phyloP scores from a whole-genome alignment of 2,113 vertebrate genomes.

The Hippocampus mohnikei region DNA sequence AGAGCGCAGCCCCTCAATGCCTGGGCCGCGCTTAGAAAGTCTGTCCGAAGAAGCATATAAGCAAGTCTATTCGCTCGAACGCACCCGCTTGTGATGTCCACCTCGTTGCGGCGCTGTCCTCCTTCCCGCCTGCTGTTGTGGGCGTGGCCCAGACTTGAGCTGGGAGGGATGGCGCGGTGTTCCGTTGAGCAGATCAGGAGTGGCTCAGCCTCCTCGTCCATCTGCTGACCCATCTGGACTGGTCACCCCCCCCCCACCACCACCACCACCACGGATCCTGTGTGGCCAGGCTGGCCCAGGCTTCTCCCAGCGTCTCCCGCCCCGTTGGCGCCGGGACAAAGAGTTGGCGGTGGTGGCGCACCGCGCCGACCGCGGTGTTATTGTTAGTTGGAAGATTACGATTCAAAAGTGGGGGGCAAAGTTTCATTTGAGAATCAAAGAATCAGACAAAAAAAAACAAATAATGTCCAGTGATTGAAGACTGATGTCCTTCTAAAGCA shows the following conservation, averaged over 20 bases:
- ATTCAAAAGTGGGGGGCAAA: not conserved
- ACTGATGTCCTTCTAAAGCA: too few relatives aligned
- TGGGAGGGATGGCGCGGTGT: slow-evolving; percentile 34
- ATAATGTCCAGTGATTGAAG: too few relatives aligned
- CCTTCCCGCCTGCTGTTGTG: slow-evolving; percentile 20
- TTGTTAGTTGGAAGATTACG: not conserved
- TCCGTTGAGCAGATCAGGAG: slow-evolving; percentile 67
- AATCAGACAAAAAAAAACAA: not conserved
- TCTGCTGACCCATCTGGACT: slow-evolving; percentile 90
- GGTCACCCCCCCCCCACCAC: slow-evolving; percentile 9
- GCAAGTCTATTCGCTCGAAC: slow-evolving; percentile 8
- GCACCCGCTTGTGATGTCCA: not conserved
- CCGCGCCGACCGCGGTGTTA: slow-evolving; percentile 65
- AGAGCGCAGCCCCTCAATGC: too few relatives aligned
- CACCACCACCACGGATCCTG: not conserved
- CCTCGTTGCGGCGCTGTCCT: slow-evolving; percentile 13
- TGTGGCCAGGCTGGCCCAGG: slow-evolving; percentile 35
- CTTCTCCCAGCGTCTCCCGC: slow-evolving; percentile 28
- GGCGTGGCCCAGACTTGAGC: slow-evolving; percentile 53
- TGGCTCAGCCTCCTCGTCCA: slow-evolving; percentile 77
- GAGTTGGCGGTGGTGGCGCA: slow-evolving; percentile 61
- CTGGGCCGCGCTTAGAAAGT: too few relatives aligned
- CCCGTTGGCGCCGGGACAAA: slow-evolving; percentile 55
- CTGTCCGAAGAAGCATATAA: not conserved
- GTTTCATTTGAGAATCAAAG: not conserved